Conservation (phyloP, 2,888 invertebrate species). For the Thecophora atra region DNA sequence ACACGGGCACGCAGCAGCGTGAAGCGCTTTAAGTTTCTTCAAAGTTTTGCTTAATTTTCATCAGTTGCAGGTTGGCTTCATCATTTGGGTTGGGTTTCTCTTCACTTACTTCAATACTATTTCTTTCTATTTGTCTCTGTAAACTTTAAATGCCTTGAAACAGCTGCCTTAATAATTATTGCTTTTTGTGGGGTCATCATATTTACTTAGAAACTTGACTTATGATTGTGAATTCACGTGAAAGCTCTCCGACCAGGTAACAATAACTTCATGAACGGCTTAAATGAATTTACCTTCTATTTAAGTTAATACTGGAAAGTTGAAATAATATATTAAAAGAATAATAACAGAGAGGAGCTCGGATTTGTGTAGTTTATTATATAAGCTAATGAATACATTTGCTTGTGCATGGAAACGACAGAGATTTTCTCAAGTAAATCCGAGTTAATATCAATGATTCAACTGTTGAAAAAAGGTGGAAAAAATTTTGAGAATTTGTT, state of each 20-base stretch:
- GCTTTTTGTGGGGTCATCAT: slow-evolving; percentile 42
- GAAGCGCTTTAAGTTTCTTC: neutral
- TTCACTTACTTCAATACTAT: too few species aligned
- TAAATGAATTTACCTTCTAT: neutral
- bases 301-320: neutral
- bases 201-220: slow-evolving; percentile 44
- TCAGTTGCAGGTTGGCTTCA: neutral
- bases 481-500: slow-evolving; percentile 17
- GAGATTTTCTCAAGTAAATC: slow-evolving; percentile 13
- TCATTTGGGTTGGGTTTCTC: neutral
- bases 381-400: neutral
- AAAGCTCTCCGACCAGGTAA: slow-evolving; percentile 16
- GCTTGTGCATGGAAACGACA: slow-evolving; percentile 15
- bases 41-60: neutral
- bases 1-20: too few species aligned
- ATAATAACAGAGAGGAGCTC: neutral
- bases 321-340: slow-evolving; percentile 3
- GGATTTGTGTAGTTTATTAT: neutral
- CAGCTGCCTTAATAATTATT: neutral
- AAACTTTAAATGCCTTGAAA: too few species aligned
- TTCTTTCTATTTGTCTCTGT: neutral
- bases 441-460: neutral
- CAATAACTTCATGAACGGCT: slow-evolving; percentile 26
- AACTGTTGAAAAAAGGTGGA: slow-evolving; percentile 1
- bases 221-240: slow-evolving; percentile 39